Conservation (phyloP, 2,113 vertebrate species). For the Clarias magur region DNA sequence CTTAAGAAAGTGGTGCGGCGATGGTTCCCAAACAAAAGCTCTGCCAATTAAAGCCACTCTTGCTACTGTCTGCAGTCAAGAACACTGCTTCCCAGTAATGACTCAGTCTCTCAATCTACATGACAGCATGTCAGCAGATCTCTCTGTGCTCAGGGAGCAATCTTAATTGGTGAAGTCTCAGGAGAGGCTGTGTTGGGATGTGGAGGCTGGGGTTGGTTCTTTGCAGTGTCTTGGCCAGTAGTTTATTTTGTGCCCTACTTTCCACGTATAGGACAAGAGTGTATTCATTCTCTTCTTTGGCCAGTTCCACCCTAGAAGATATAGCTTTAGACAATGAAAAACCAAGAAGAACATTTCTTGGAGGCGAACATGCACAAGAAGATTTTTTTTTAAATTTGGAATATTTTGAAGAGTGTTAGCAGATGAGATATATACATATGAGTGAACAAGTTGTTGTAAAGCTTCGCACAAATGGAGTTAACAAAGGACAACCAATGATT, state of each 20-base stretch:
- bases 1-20: slow-evolving; percentile 51
- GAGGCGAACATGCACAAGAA: neutral
- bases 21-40: slow-evolving; percentile 56
- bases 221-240: slow-evolving; percentile 52
- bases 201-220: slow-evolving; percentile 42
- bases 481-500: neutral
- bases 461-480: neutral
- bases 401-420: neutral
- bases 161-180: slow-evolving; percentile 60
- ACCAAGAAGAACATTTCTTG: neutral
- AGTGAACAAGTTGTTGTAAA: neutral
- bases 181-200: slow-evolving; percentile 48
- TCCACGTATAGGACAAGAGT: slow-evolving; percentile 32
- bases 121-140: slow-evolving; percentile 59
- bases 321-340: neutral
- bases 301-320: slow-evolving; percentile 4
- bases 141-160: slow-evolving; percentile 51
- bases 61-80: slow-evolving; percentile 50
- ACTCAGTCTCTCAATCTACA: slow-evolving; percentile 58
- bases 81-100: slow-evolving; percentile 48
- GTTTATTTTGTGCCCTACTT: slow-evolving; percentile 55
- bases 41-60: slow-evolving; percentile 57
- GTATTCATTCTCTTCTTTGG: slow-evolving; percentile 39
- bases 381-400: neutral
- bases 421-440: neutral